Conservation (phyloP, 2,888 invertebrate species). For the Aproaerema taeniolella region DNA sequence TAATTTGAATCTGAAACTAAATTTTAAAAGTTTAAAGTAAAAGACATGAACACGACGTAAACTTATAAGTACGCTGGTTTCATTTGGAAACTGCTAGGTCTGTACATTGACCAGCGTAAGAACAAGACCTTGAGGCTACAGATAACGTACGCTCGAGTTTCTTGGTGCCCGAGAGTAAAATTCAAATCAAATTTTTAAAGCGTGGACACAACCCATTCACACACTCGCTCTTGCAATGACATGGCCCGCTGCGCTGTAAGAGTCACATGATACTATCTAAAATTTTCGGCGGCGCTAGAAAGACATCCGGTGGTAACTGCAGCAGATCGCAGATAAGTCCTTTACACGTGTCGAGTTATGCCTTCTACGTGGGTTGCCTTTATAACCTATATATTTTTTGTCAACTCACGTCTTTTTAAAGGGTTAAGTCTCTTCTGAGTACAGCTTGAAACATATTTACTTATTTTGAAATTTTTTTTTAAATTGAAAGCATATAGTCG, state of each 20-base stretch:
- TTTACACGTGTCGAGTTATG: slow-evolving; percentile 60
- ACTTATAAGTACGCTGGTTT: no score
- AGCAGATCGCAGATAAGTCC: slow-evolving; percentile 52
- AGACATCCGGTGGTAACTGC: slow-evolving; percentile 58
- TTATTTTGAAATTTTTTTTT: no score
- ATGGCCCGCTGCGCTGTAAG: slow-evolving; percentile 8
- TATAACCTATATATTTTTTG: slow-evolving; percentile 26
- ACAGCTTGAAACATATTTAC: neutral
- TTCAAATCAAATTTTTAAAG: no score
- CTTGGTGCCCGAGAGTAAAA: no score
- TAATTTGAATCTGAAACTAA: no score
- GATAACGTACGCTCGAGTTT: no score
- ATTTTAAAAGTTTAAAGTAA: no score
- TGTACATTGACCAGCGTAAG: no score
- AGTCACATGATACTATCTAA: slow-evolving; percentile 29
- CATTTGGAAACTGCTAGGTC: no score
- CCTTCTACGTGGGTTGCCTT: slow-evolving; percentile 48
- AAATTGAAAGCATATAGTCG: no score
- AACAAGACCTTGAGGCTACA: no score
- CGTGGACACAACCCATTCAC: slow-evolving; percentile 13
- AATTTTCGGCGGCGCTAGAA: slow-evolving; percentile 60
- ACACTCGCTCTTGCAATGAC: slow-evolving; percentile 6
- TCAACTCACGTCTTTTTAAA: slow-evolving; percentile 20
- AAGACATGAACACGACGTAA: no score
- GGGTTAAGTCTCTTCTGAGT: slow-evolving; percentile 22